These are phyloP conservation scores for Vanacampus margaritifer DNA, from an alignment of 2,113 vertebrate genomes.

Conservation along the genomic window DNA sequence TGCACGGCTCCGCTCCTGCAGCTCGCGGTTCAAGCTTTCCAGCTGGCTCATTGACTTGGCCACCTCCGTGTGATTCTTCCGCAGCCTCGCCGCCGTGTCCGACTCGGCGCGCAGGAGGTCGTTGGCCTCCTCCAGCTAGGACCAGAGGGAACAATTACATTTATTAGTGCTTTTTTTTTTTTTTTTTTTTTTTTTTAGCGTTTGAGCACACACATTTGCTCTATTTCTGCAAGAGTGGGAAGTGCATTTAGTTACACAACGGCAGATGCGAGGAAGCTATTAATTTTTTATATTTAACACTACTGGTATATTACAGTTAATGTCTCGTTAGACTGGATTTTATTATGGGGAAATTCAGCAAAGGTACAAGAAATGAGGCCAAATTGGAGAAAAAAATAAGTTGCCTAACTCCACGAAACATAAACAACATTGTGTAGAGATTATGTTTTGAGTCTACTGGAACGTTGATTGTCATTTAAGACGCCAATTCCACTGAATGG, in stretches of 20 bases:
- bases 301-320: too few relatives aligned
- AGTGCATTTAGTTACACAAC: background rate
- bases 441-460: too few relatives aligned
- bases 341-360: too few relatives aligned
- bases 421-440: too few relatives aligned
- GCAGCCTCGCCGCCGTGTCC: slow-evolving; percentile 87
- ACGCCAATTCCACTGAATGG: too few relatives aligned
- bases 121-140: slow-evolving; percentile 93
- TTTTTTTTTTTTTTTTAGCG: background rate
- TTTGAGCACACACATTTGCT: background rate
- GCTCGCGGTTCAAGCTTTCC: slow-evolving; percentile 87
- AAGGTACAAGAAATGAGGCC: too few relatives aligned
- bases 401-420: too few relatives aligned
- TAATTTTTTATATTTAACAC: background rate
- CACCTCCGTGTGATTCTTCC: slow-evolving; percentile 93
- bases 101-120: slow-evolving; percentile 92
- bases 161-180: background rate
- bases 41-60: slow-evolving; percentile 86
- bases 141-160: background rate
- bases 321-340: too few relatives aligned
- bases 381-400: too few relatives aligned
- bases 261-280: background rate
- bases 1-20: slow-evolving; percentile 87
- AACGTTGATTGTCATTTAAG: too few relatives aligned
- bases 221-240: background rate